Conservation (phyloP, 2,113 vertebrate species). For the Cinclus mexicanus region DNA sequence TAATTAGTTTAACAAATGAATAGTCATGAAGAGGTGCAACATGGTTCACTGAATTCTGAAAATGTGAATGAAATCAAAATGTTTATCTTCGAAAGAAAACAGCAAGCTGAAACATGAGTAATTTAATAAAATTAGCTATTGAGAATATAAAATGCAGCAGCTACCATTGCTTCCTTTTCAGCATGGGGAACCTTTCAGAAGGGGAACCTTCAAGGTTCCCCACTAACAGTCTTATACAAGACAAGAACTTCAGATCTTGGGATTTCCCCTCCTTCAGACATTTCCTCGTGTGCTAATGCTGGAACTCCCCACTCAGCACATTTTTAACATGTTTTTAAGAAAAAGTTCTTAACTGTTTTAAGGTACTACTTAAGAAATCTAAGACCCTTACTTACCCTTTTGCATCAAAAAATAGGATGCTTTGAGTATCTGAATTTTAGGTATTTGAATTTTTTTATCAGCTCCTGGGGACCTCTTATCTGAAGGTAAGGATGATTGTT, state of each 20-base stretch:
- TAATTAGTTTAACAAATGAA: conserved; percentile 19
- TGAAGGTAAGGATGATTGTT: not conserved
- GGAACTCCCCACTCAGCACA: not conserved
- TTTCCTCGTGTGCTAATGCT: not conserved
- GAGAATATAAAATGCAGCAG: not conserved
- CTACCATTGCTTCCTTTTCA: not conserved
- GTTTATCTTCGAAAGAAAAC: not conserved
- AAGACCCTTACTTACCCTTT: not conserved
- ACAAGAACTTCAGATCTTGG: not conserved
- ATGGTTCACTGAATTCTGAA: not conserved
- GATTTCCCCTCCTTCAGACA: not conserved
- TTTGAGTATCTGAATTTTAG: not conserved
- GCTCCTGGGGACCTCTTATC: not conserved
- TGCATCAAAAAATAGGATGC: not conserved
- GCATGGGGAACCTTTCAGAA: not conserved
- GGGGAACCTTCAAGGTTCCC: not conserved
- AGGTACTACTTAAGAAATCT: not conserved
- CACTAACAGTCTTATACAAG: not conserved
- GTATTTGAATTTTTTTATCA: not conserved
- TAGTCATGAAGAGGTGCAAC: not conserved
- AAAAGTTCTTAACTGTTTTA: not conserved
- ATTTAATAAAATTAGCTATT: not conserved
- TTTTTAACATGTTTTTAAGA: not conserved
- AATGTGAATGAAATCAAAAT: not conserved
- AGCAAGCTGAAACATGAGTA: not conserved